A percentile compares a stretch with the other conserved stretches of the same genome.
Evolutionary conservation across 2,888 invertebrate species (phyloP).

Genomic region (Pollenia griseotomentosa): DNA sequence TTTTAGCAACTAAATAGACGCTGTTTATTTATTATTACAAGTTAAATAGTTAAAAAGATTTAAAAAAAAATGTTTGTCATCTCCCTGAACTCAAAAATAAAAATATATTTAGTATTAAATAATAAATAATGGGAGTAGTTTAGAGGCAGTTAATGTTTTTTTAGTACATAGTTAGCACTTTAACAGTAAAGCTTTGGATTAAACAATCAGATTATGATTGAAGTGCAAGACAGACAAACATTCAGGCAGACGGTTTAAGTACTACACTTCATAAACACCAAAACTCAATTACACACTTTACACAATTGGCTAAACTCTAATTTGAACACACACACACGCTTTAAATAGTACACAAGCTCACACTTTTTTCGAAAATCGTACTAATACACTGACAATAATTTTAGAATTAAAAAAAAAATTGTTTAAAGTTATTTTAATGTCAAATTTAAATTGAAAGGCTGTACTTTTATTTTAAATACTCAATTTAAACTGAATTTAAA

Average conservation of each 20-base stretch:
- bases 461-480: background rate
- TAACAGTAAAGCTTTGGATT: slow-evolving; percentile 14
- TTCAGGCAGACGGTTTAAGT: background rate
- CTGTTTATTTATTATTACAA: background rate
- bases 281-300: slow-evolving; percentile 70
- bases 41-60: background rate
- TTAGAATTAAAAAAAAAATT: background rate
- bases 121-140: slow-evolving; percentile 52
- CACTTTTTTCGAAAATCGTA: background rate
- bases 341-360: slow-evolving; percentile 1
- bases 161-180: slow-evolving; percentile 10
- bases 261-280: slow-evolving; percentile 49
- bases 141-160: background rate
- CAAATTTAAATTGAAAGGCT: no score
- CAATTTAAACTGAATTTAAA: no score
- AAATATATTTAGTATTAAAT: slow-evolving; percentile 33
- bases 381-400: slow-evolving; percentile 7
- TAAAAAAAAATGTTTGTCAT: slow-evolving; percentile 57
- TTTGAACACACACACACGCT: slow-evolving; percentile 3
- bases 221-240: slow-evolving; percentile 11
- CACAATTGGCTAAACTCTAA: slow-evolving; percentile 61
- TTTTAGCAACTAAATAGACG: slow-evolving; percentile 18
- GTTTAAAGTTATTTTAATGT: background rate
- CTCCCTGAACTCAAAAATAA: slow-evolving; percentile 66
- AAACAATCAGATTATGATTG: slow-evolving; percentile 45